Conservation (phyloP, 2,113 vertebrate species). For the Cisticola juncidis region DNA sequence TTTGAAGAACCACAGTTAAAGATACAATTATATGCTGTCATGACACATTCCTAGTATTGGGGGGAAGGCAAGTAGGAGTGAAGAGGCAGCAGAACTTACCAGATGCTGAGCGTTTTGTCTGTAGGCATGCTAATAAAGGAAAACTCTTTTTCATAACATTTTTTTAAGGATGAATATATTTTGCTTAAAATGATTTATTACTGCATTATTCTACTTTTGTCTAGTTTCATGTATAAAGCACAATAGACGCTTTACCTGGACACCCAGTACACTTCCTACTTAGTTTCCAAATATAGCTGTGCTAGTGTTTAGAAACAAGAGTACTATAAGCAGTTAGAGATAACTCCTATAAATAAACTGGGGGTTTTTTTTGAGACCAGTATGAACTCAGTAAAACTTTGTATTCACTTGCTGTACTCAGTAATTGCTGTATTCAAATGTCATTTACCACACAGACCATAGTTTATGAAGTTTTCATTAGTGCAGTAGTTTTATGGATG, state of each 20-base stretch:
- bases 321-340: not conserved
- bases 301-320: not conserved
- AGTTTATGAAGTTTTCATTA: not conserved
- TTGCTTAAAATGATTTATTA: not conserved
- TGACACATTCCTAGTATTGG: not conserved
- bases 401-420: not conserved
- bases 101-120: not conserved
- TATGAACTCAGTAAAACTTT: not conserved
- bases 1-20: not conserved
- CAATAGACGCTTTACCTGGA: slow-evolving; percentile 17
- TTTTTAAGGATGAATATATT: not conserved
- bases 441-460: not conserved
- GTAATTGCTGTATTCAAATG: not conserved
- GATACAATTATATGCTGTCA: not conserved
- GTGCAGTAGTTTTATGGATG: not conserved
- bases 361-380: not conserved
- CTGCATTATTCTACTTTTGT: not conserved
- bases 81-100: not conserved
- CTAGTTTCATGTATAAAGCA: not conserved
- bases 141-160: not conserved
- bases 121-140: not conserved
- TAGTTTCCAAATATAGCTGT: not conserved
- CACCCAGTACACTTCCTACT: not conserved
- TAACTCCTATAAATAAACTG: not conserved
- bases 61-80: not conserved